phyloP scores from a whole-genome alignment of 2,113 vertebrate genomes.

The Podarcis muralis region DNA sequence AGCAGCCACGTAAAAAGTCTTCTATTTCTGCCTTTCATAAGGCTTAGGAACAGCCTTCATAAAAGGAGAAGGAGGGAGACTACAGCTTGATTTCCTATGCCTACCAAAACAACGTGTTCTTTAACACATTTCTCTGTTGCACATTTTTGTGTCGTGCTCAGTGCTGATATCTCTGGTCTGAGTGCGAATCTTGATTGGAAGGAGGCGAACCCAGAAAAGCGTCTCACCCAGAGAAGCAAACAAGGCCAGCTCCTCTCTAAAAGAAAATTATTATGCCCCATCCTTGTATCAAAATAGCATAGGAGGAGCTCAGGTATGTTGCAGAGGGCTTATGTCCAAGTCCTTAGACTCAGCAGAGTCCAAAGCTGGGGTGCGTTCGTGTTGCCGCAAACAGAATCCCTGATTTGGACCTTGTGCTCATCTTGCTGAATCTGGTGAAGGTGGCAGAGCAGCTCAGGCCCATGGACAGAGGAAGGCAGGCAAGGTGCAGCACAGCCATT shows the following conservation, averaged over 20 bases:
- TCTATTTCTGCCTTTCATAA: conserved; percentile 60
- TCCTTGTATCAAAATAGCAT: background rate
- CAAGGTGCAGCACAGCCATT: background rate
- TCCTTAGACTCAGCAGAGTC: background rate
- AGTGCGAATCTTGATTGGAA: background rate
- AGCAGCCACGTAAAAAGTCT: conserved; percentile 60
- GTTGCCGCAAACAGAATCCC: no score
- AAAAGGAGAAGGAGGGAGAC: conserved; percentile 51
- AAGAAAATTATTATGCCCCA: background rate
- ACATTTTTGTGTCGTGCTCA: background rate
- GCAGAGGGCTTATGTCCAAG: background rate
- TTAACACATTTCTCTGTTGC: conserved; percentile 38
- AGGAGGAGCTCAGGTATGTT: background rate
- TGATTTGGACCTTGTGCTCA: no score
- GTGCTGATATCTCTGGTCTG: background rate
- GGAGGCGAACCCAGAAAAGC: background rate
- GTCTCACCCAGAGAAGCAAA: background rate
- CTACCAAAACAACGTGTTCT: conserved; percentile 55
- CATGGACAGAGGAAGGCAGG: background rate
- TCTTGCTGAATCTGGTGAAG: no score
- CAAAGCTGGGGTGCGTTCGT: no score
- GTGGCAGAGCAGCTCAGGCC: background rate
- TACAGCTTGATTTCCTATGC: conserved; percentile 39
- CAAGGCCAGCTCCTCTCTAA: background rate
- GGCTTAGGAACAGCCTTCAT: conserved; percentile 57